phyloP scores from a whole-genome alignment of 2,113 vertebrate genomes.

The Boulengeromyrus knoepffleri region DNA sequence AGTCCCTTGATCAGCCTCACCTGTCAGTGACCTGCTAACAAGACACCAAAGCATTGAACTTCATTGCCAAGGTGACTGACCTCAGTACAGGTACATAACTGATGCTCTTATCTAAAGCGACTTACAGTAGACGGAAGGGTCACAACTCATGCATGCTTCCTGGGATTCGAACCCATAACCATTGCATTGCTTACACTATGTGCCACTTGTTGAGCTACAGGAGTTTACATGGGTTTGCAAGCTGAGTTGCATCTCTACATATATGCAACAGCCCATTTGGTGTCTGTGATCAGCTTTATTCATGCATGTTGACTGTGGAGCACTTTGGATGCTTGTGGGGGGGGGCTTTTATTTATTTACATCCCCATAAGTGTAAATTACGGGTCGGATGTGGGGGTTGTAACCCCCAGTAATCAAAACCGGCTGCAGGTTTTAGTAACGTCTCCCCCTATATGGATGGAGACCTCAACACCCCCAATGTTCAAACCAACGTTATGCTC shows the following conservation, averaged over 20 bases:
- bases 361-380: too few relatives aligned
- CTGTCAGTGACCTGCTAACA: neutral
- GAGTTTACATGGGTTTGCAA: neutral
- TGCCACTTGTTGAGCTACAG: neutral
- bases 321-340: neutral
- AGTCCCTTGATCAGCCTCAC: neutral
- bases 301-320: neutral
- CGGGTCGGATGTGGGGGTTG: too few relatives aligned
- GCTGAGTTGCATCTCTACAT: neutral
- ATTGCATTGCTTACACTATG: neutral
- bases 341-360: too few relatives aligned
- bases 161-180: neutral
- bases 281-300: neutral
- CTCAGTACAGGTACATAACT: neutral
- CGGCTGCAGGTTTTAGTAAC: neutral
- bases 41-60: neutral
- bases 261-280: neutral
- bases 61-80: neutral
- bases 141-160: neutral
- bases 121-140: neutral
- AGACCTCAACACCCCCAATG: too few relatives aligned
- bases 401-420: too few relatives aligned
- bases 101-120: neutral
- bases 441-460: neutral
- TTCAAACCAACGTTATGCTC: neutral